Percentiles rank a stretch among this genome's conserved stretches.
These are phyloP conservation scores for Limnothrissa miodon DNA, from an alignment of 2,113 vertebrate species.

Conservation along the genomic window DNA sequence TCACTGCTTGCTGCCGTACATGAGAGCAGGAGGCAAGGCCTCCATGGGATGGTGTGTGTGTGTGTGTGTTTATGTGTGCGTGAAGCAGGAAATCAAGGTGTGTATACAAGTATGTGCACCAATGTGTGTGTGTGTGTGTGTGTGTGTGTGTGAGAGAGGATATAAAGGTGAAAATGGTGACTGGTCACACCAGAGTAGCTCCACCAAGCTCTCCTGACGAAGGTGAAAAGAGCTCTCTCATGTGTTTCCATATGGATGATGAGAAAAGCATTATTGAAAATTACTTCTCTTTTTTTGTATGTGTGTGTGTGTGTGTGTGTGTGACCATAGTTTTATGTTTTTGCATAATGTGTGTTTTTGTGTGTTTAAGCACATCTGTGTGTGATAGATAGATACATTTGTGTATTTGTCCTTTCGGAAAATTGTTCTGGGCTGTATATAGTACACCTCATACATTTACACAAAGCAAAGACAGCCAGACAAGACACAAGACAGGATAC, in stretches of 20 bases:
- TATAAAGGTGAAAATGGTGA: not conserved
- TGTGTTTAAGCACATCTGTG: not conserved
- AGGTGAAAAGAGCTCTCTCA: not conserved
- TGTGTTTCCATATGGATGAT: not conserved
- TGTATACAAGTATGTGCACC: not conserved
- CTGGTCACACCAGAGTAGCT: not conserved
- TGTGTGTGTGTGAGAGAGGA: not conserved
- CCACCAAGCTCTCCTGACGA: not conserved
- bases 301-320: constrained; percentile 18
- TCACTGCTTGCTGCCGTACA: not conserved
- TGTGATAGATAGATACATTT: too few relatives aligned
- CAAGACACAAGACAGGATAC: too few relatives aligned
- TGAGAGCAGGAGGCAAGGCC: not conserved
- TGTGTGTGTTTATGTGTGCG: not conserved
- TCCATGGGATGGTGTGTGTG: not conserved
- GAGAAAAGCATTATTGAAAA: not conserved
- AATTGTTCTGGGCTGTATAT: too few relatives aligned
- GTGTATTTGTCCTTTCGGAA: too few relatives aligned
- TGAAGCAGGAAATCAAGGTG: not conserved
- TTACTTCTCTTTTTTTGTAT: not conserved
- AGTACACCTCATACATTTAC: too few relatives aligned
- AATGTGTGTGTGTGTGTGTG: constrained; percentile 23
- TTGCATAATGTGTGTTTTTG: too few relatives aligned
- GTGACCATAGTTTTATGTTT: not conserved
- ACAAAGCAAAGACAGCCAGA: too few relatives aligned